Evolutionary conservation across 35 echinoderm and acorn worm genomes (phyloP), one percentile per base, ranked within the genome.

Genomic region (Acanthaster planci): DNA sequence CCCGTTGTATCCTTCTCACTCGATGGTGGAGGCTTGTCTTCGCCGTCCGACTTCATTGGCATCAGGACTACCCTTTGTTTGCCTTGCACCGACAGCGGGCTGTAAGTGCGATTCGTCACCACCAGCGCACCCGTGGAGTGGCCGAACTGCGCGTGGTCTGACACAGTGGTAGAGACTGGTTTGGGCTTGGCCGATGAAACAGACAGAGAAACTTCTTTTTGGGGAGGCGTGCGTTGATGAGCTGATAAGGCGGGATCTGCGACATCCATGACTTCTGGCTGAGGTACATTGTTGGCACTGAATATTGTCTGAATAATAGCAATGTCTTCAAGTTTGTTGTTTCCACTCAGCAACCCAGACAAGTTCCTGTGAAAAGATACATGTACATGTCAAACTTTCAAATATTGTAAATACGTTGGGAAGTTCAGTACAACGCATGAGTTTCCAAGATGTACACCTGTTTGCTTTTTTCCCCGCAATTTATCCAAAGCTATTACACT

Each of bases 241-340:
- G 22, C 14, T 26, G 64, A 34, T 19, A 29, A 31, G 26, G 7
- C 26, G 23, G 18, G 18, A 26, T 7, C 2, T 34, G 14, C 30
- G 64, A 26, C 23, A 14, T 72, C 64, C 10, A 31, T 34, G 22
- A 7, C 64, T 5, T 8, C 60, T 68, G 32, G 1, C 14, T 72
- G 26, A 72, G 64, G 64, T 26, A 0, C 34, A 14, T 72, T 10
- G 29, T 72, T 72, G 64, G 64, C 64, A 72, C 30, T 72, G 64
- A 30, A 72, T 26, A 72, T 72, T 30, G 64, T 72, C 64, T 72
- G 64, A 29, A 72, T 72, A 26, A 72, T 72, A 29, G 64, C 64
- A 26, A 35, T 35, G 8, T 35, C 64, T 72, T 72, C 64, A 72
- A 72, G 29, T 29, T 72, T 7, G 7, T 72, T 34, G 34, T 26